These are phyloP conservation scores for Meiosimyza platycephala DNA, from an alignment of 2,888 invertebrate genomes.

Conservation along the genomic window DNA sequence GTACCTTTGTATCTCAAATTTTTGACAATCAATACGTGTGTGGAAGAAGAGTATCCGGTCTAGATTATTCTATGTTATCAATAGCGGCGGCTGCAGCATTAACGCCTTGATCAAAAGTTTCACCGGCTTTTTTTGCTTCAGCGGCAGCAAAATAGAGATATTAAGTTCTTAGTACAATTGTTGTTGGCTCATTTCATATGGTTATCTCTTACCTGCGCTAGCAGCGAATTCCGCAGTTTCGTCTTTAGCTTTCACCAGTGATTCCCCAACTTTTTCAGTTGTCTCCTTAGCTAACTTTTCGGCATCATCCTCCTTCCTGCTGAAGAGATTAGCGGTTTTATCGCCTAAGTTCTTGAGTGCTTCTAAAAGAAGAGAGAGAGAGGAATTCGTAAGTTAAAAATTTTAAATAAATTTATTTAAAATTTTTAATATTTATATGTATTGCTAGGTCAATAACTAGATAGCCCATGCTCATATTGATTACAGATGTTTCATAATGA, in stretches of 20 bases:
- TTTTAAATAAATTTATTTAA: no score
- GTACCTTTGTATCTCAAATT: no score
- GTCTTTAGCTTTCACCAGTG: conserved; percentile 71
- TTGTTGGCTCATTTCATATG: neutral
- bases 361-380: conserved; percentile 66
- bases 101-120: conserved; percentile 63
- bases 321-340: conserved; percentile 78
- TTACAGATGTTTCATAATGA: no score
- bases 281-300: conserved; percentile 75
- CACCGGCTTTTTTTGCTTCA: conserved; percentile 63
- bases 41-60: no score
- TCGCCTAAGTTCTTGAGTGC: conserved; percentile 79
- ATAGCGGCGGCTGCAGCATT: conserved; percentile 58
- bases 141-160: conserved; percentile 50
- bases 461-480: no score
- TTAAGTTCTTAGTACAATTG: no score
- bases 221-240: conserved; percentile 70
- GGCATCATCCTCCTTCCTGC: conserved; percentile 79
- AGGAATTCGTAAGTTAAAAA: no score
- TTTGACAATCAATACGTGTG: no score
- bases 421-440: no score
- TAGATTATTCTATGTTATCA: conserved; percentile 48
- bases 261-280: conserved; percentile 72
- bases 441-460: no score
- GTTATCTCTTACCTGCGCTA: conserved; percentile 64